Evolutionary conservation across 2,113 vertebrate species (phyloP), one percentile per base, ranked within the genome.

Genomic region (Eulacestoma nigropectus): DNA sequence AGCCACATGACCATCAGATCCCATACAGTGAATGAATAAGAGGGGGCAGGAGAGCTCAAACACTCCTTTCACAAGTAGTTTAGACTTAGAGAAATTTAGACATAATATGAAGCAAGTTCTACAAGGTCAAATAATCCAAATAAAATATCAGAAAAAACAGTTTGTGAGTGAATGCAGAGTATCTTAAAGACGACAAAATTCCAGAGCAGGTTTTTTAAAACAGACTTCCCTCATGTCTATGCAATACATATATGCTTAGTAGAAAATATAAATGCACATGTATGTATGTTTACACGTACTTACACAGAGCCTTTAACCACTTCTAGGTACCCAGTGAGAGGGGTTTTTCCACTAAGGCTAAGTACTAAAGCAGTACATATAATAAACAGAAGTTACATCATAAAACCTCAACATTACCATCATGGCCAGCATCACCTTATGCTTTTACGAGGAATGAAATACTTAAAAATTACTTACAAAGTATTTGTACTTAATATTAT

Each of bases 251-350:
- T 15, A 77, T 16, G 17, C 11, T 60, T 16, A 73, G 68, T 0
- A 76, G 33, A 87, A 72, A 86, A 87, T 4, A 55, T 1, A 26
- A 18, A 55, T 10, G 3, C 8, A 74, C 8, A 1, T 6, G 5
- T 21, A 6, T 11, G 3, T 19, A 14, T 29, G 1, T 14, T 8
- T 14, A 16, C 5, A 50, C 2, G 0, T 33, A 10, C 52, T 41
- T 13, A 27, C 2, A 55, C 13, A 55, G 7, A 41, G 1, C 5
- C 22, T 4, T 65, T 65, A 70, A 60, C 6, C n/a, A 78, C 50
- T 80, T 77, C 16, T 20, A 23, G 29, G 21, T 18, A 75, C 4
- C 4, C 10, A 77, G 7, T 16, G 16, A 77, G 16, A 37, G 10
- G 16, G 1, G 2, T 9, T 68, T 55, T 93, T 47, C 35, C 72